Base-by-base conservation (phyloP, 2,888 invertebrate genomes). In the Frankliniella fusca region DNA sequence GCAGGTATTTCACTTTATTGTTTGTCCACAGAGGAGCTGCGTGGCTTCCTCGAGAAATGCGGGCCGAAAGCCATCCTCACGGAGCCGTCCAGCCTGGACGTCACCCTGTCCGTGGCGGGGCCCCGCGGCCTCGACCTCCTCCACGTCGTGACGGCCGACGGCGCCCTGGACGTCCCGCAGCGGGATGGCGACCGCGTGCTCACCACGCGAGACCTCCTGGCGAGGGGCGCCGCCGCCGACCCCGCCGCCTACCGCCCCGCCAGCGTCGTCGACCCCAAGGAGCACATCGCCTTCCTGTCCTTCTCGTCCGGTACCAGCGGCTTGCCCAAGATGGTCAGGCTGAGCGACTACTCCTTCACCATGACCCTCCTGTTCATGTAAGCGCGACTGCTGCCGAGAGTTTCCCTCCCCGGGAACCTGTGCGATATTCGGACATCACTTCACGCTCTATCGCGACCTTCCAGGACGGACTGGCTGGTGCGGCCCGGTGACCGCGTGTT, bases 261-360 rank as follows among this genome's bases (percentile, higher is more conserved):
- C n/a, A n/a, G n/a, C 65, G 65, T 65, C n/a, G n/a, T 3, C 65
- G 65, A 65, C 65, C 20, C n/a, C 65, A 18, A 9, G 65, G 65
- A 65, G 65, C 65, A 65, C 65, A n/a, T 65, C 65, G 65, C 65
- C 65, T 65, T 65, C 65, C 65, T 65, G n/a, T 9, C n/a, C 65
- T 65, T 65, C 65, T 65, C 65, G 65, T 65, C 65, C n/a, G 65
- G 65, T n/a, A 65, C n/a, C n/a, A 65, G 65, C 65, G 65, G 65
- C 20, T 3, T 65, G 65, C 65, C 65, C 65, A 65, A 65, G 65
- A 65, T 65, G 65, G 65, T 65, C n/a, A 18, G n/a, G n/a, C 65
- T 65, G n/a, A 65, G 65, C 65, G 65, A 65, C 65, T 65, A 65
- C 65, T 65, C 65, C 65, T 65, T 65, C 65, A 65, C 65, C 65